Conservation (phyloP, 2,797 vertebrate genomes). For the Erethizon dorsatum region DNA sequence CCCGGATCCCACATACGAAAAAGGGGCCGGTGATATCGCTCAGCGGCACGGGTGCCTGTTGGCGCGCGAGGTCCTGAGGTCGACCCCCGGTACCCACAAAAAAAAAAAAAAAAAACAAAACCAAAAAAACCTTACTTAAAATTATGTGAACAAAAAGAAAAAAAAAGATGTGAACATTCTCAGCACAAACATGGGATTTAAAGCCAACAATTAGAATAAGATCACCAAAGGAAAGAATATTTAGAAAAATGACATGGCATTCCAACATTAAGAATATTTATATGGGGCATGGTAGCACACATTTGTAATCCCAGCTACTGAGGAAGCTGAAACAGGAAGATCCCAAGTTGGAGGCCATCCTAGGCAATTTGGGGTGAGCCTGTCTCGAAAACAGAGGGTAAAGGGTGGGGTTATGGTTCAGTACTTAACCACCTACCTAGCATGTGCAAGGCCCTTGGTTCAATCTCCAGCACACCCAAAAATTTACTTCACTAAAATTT, state of each 20-base stretch:
- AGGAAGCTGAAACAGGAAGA: background rate
- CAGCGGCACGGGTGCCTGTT: too few relatives aligned
- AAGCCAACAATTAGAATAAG: slow-evolving; percentile 39
- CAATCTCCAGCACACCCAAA: background rate
- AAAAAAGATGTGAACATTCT: background rate
- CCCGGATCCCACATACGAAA: too few relatives aligned
- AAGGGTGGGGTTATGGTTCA: background rate
- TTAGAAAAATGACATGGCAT: background rate
- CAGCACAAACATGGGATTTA: slow-evolving; percentile 45
- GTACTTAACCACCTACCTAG: background rate
- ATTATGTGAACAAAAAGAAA: background rate
- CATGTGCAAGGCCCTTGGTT: background rate
- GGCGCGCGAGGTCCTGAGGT: too few relatives aligned
- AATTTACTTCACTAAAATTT: background rate
- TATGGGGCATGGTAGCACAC: background rate
- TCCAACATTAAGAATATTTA: background rate
- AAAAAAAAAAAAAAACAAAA: background rate
- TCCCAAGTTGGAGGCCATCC: background rate
- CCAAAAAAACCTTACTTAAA: background rate
- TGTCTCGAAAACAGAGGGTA: background rate
- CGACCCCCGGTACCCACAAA: too few relatives aligned
- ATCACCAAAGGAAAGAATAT: slow-evolving; percentile 1
- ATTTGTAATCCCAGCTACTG: background rate
- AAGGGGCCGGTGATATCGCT: too few relatives aligned
- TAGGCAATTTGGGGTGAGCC: background rate